A percentile compares a stretch with the other conserved stretches of the same genome.
phyloP scores from a whole-genome alignment of 2,888 invertebrate species.

The Kryphioiulus occultus region DNA sequence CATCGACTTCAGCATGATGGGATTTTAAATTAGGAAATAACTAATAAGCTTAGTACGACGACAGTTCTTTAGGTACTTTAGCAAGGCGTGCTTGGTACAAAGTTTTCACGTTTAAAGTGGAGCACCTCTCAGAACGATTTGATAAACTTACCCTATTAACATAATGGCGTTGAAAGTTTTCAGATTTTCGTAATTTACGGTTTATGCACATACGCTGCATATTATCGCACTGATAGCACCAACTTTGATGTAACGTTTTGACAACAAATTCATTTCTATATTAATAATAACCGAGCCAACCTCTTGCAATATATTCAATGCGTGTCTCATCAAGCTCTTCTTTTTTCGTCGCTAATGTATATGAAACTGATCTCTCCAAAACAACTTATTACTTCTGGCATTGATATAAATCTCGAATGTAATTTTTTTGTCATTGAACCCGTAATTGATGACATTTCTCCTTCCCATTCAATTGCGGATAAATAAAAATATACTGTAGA shows the following conservation, averaged over 20 bases:
- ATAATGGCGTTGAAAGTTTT: background rate
- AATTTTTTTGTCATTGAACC: background rate
- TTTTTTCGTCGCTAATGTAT: background rate
- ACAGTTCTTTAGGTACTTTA: background rate
- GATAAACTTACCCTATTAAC: background rate
- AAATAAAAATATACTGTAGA: background rate
- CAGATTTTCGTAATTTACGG: background rate
- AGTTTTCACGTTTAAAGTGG: background rate
- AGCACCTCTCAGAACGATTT: background rate
- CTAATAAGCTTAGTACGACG: background rate
- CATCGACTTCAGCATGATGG: conserved; percentile 6
- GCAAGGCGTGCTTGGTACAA: background rate
- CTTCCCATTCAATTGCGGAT: background rate
- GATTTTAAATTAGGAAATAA: conserved; percentile 17
- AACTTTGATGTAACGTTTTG: background rate
- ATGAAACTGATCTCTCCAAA: background rate
- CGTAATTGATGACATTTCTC: background rate
- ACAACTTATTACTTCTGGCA: background rate
- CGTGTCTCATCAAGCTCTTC: background rate
- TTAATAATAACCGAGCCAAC: background rate
- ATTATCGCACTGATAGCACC: background rate
- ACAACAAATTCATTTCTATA: background rate
- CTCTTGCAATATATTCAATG: background rate
- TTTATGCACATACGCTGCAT: background rate
- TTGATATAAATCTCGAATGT: background rate